Percentiles rank a stretch among this genome's conserved stretches.
These are phyloP conservation scores for Synanthedon formicaeformis DNA, from an alignment of 2,888 invertebrate genomes.

Conservation along the genomic window DNA sequence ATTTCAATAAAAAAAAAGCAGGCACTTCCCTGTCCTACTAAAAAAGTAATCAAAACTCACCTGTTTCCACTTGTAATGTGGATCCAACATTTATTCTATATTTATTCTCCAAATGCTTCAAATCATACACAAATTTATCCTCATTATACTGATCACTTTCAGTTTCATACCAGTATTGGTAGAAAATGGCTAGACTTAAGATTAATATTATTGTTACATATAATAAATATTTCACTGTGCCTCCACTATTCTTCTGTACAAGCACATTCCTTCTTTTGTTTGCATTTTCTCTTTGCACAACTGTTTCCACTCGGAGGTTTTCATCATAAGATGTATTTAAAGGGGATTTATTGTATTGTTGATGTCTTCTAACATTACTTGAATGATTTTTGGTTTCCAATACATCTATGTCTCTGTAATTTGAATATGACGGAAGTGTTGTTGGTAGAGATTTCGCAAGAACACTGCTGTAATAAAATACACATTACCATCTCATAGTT, in stretches of 20 bases:
- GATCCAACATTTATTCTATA: constrained; percentile 41
- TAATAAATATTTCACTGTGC: no score
- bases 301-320: no score
- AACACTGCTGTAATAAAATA: constrained; percentile 45
- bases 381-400: no score
- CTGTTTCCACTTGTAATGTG: constrained; percentile 42
- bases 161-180: not conserved
- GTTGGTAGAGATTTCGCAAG: constrained; percentile 53
- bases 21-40: no score
- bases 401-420: constrained; percentile 32
- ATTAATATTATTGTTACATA: no score
- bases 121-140: constrained; percentile 34
- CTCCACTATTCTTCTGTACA: no score
- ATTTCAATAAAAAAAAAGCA: no score
- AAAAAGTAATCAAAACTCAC: constrained; percentile 19
- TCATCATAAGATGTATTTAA: no score
- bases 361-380: constrained; percentile 1
- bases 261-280: no score
- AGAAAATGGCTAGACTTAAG: not conserved
- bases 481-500: constrained; percentile 39
- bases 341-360: not conserved
- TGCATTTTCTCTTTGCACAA: no score
- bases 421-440: constrained; percentile 33
- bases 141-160: constrained; percentile 24
- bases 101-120: constrained; percentile 33